A percentile compares a stretch with the other conserved stretches of the same genome.
Evolutionary conservation across 2,113 vertebrate genomes (phyloP).

Genomic region (Siphamia tubifer): DNA sequence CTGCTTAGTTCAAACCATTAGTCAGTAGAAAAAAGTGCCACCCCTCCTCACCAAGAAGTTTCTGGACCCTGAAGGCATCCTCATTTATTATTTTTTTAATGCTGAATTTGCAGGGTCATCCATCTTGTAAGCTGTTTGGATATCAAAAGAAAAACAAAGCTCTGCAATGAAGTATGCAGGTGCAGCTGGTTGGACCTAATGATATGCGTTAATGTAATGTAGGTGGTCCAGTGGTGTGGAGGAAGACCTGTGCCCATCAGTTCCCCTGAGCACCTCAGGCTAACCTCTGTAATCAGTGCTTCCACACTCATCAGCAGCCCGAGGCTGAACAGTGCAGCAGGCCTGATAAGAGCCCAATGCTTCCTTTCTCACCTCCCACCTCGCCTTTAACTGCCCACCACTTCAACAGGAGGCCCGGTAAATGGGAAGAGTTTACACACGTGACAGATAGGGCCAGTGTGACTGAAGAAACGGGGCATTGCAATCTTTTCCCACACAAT

Average conservation of each 20-base stretch:
- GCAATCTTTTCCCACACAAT: conserved; percentile 4
- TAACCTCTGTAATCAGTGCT: conserved; percentile 44
- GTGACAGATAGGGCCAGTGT: conserved; percentile 24
- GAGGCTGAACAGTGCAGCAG: conserved; percentile 23
- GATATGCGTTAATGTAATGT: conserved; percentile 19
- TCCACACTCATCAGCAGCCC: conserved; percentile 35
- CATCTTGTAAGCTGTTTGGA: conserved; percentile 57
- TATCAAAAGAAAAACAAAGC: conserved; percentile 24
- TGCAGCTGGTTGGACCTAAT: conserved; percentile 10
- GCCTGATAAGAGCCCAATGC: conserved; percentile 56
- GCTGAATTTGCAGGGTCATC: conserved; percentile 60
- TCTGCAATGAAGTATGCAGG: background rate
- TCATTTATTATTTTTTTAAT: conserved; percentile 77
- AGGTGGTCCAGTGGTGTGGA: conserved; percentile 18
- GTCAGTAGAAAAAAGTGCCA: conserved; percentile 63
- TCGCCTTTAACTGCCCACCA: conserved; percentile 27
- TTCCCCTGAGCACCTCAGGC: conserved; percentile 19
- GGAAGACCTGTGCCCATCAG: conserved; percentile 31
- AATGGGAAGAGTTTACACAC: conserved; percentile 23
- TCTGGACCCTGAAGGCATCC: conserved; percentile 56
- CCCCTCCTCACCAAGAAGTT: conserved; percentile 32
- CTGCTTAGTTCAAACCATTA: conserved; percentile 48
- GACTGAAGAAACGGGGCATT: conserved; percentile 4
- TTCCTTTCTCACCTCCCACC: conserved; percentile 29
- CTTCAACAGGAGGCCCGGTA: conserved; percentile 15